Evolutionary conservation across 1,140 invertebrate genomes (phyloP), one percentile per base, ranked within the genome.

Genomic region (Probaryconus sp.): DNA sequence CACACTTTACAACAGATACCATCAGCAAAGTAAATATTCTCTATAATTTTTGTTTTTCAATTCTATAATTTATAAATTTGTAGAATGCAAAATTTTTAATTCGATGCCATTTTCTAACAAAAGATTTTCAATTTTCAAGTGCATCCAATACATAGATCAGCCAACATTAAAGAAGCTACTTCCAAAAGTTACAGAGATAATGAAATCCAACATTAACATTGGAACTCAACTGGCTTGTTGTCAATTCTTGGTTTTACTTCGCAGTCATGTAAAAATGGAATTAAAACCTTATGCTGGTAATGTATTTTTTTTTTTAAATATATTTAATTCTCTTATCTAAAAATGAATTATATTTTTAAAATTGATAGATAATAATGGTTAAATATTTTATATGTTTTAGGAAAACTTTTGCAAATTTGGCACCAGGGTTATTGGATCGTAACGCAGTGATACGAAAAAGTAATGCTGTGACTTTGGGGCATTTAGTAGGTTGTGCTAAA

Each of bases 401-500:
- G 14, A 16, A 26, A 26, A 3, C 6, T 18, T 45, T 35, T 31
- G 20, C 90, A 5, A 91, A 91, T 13, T 89, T 97, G 37, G 86
- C 96, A 13, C 92, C 92, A 77, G 95, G 95, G 9, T 88, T 97
- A 20, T 92, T 91, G 37, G 96, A 98, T 88, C 90, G 95, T 45
- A 98, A 97, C 82, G 85, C 90, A 1, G 91, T 92, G 0, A 91
- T 98, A 2, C 90, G 95, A 56, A 97, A 96, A 85, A 92, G 93
- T 65, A 95, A 93, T 82, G 94, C 95, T 0, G 89, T 90, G 40
- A 92, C 94, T 9, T 91, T 98, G 45, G 96, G 96, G 0, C 92
- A 97, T 79, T 86, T 98, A n/a, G 92, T 96, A 2, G 91, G 93
- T 48, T 91, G 92, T 63, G 94, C 95, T n/a, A 97, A 97, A 89